These are phyloP conservation scores for Brachirus orientalis DNA, from an alignment of 2,113 vertebrate genomes.

Conservation along the genomic window DNA sequence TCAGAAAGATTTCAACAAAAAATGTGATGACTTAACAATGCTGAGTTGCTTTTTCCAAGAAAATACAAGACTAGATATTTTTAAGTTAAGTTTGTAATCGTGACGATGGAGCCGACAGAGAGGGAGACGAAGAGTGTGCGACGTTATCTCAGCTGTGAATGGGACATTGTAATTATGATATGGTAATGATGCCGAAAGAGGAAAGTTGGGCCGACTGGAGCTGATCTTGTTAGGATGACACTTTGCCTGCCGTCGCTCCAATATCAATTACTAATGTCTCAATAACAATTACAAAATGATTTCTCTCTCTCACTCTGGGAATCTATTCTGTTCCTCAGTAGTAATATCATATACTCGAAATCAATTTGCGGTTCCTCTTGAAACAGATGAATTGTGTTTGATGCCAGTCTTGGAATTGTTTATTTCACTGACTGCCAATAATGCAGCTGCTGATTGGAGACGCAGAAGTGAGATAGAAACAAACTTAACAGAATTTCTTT, in stretches of 20 bases:
- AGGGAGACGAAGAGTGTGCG: conserved; percentile 84
- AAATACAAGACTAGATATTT: conserved; percentile 11
- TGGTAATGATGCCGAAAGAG: conserved; percentile 92
- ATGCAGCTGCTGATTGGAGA: conserved; percentile 48
- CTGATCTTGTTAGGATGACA: conserved; percentile 80
- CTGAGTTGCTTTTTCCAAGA: background rate
- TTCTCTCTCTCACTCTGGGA: conserved; percentile 14
- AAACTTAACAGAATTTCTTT: conserved; percentile 24
- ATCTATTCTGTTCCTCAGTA: conserved; percentile 33
- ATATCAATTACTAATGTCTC: conserved; percentile 64
- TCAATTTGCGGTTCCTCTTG: conserved; percentile 52
- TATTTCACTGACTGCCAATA: conserved; percentile 43
- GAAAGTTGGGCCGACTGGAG: conserved; percentile 79
- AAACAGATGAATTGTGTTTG: conserved; percentile 54
- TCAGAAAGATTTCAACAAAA: no score
- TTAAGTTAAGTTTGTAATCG: conserved; percentile 49
- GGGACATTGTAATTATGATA: conserved; percentile 96
- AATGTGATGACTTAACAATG: conserved; percentile 2
- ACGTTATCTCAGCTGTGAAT: conserved; percentile 82
- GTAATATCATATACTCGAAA: conserved; percentile 52
- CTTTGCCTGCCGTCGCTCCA: conserved; percentile 53
- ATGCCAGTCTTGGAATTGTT: conserved; percentile 48
- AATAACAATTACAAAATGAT: conserved; percentile 58
- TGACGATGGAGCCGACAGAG: conserved; percentile 31
- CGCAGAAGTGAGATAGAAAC: conserved; percentile 48